A percentile compares a stretch with the other conserved stretches of the same genome.
These are phyloP conservation scores for Nebria salina DNA, from an alignment of 2,888 invertebrate species.

Conservation along the genomic window DNA sequence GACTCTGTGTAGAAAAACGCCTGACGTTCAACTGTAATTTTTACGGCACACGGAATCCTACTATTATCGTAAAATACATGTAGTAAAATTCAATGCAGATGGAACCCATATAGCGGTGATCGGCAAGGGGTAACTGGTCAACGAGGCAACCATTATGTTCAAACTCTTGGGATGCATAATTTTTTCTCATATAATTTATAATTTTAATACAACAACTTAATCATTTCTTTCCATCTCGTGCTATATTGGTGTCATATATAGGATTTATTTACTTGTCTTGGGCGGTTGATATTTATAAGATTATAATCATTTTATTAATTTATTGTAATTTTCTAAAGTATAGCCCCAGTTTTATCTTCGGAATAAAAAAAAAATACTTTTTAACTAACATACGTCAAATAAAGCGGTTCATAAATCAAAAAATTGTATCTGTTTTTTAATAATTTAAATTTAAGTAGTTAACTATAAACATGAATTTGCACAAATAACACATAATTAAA, in stretches of 20 bases:
- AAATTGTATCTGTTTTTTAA: too few relatives aligned
- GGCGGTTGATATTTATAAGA: neutral
- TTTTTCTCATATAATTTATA: neutral
- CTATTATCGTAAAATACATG: conserved; percentile 47
- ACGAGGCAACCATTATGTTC: conserved; percentile 13
- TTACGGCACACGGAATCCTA: conserved; percentile 44
- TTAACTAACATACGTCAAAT: too few relatives aligned
- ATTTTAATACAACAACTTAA: neutral
- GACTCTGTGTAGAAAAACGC: conserved; percentile 22
- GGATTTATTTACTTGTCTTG: neutral
- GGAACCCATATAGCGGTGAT: neutral
- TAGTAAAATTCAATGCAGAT: conserved; percentile 36
- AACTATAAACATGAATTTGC: too few relatives aligned
- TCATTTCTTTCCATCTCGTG: neutral
- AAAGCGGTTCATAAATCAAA: too few relatives aligned
- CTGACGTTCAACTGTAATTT: conserved; percentile 43
- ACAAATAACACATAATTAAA: too few relatives aligned
- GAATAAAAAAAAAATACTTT: too few relatives aligned
- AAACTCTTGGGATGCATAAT: conserved; percentile 9
- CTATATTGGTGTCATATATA: neutral
- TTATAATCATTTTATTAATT: neutral
- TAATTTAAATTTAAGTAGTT: too few relatives aligned
- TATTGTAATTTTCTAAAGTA: too few relatives aligned
- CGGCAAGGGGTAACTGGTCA: conserved; percentile 10
- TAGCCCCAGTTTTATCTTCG: too few relatives aligned